phyloP scores from a whole-genome alignment of 35 echinoderm and acorn worm genomes.

The Heliocidaris erythrogramma region DNA sequence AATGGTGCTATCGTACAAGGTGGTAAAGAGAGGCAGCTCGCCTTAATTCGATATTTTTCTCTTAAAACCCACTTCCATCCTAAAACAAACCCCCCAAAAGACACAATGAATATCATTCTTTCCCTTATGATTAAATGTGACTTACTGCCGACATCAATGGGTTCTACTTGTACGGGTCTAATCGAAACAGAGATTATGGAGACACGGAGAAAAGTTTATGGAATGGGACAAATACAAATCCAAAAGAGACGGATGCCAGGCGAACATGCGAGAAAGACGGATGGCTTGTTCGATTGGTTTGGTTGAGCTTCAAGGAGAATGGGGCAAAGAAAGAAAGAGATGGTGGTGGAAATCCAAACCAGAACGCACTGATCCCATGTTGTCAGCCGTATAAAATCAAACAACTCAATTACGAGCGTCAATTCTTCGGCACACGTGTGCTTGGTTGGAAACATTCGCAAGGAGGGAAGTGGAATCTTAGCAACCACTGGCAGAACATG shows the following conservation, averaged over 20 bases:
- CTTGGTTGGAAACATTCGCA: not conserved
- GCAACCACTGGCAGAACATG: not conserved
- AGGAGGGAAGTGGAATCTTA: not conserved
- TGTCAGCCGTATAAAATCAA: not conserved
- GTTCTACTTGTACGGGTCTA: not conserved
- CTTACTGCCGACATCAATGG: not conserved
- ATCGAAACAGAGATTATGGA: not conserved
- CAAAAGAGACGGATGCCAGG: not conserved
- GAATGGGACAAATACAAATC: not conserved
- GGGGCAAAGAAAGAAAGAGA: not conserved
- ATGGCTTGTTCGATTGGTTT: not conserved
- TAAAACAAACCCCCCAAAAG: not conserved
- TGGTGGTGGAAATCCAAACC: not conserved
- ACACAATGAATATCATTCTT: not conserved
- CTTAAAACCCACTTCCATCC: not conserved
- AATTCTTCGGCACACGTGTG: not conserved
- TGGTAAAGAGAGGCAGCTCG: too few species aligned
- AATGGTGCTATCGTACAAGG: too few species aligned
- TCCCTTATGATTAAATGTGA: not conserved
- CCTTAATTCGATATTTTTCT: too few species aligned
- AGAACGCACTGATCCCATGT: not conserved
- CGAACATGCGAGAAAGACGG: not conserved
- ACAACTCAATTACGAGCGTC: slow-evolving; percentile 1
- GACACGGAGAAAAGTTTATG: not conserved
- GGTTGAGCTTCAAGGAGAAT: not conserved